Evolutionary conservation across 1,140 invertebrate genomes (phyloP), one percentile per base, ranked within the genome.

Genomic region (Chlorops oryzae): DNA sequence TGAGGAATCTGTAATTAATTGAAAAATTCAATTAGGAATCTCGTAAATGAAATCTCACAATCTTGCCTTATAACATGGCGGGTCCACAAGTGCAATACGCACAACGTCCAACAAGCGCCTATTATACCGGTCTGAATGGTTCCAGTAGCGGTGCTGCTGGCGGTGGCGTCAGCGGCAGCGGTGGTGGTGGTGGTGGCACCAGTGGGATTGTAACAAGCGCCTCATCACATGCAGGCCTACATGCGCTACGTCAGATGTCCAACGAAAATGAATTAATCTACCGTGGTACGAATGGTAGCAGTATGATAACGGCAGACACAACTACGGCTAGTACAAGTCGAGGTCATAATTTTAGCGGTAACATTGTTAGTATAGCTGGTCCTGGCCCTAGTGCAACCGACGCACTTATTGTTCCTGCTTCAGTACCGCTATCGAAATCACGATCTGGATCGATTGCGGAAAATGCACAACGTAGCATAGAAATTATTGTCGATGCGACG

Each of bases 221-320:
- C 34, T 66, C 65, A 9, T 66, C 63, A 12, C 63, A 69, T 21
- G 65, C 66, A 3, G 54, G 65, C 0, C 52, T 70, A 20, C 65
- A 70, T 48, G 63, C 65, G 5, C 59, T 70, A 54, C 63, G 66
- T 9, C 63, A 69, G 40, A 64, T 66, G 44, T 61, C 61, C 53
- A 64, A 69, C 44, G 63, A 69, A 20, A 70, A 59, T 51, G 65
- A 69, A 56, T 58, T 69, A 18, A 69, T 69, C 42, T 69, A 69
- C 51, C 63, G 65, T 5, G 65, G 65, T 21, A 57, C 21, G 41
- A 34, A 24, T 23, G 27, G n/a, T 12, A 20, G 57, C 9, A 28
- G 46, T 21, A 17, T 27, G 4, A 65, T 50, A 28, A 43, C 44
- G 42, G 6, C 52, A 62, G 0, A 52, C 57, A 22, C 39, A 47